These are phyloP conservation scores for Apamea monoglypha DNA, from an alignment of 2,888 invertebrate species.

Conservation along the genomic window DNA sequence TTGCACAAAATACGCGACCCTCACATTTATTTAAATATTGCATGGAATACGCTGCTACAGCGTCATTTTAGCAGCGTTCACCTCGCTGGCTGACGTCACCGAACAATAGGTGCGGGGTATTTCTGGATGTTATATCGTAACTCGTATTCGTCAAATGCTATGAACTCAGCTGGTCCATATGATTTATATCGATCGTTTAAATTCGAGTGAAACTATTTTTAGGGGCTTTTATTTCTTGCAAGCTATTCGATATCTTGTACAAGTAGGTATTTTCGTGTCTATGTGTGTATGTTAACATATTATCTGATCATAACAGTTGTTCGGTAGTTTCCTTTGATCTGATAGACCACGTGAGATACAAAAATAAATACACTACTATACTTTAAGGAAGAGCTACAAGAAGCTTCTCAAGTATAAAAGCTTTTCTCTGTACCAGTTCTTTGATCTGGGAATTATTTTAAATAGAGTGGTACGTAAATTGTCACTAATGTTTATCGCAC, in stretches of 20 bases:
- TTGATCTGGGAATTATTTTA: slow-evolving; percentile 39
- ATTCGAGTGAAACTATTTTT: slow-evolving; percentile 40
- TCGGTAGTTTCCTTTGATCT: slow-evolving; percentile 39
- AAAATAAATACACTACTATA: slow-evolving; percentile 43
- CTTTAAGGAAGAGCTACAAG: no score
- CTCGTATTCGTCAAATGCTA: slow-evolving; percentile 70
- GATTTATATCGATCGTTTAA: slow-evolving; percentile 62
- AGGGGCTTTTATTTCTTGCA: slow-evolving; percentile 20
- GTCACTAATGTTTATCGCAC: not conserved
- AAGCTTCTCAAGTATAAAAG: slow-evolving; percentile 40
- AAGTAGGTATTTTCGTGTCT: slow-evolving; percentile 8
- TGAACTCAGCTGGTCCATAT: slow-evolving; percentile 61
- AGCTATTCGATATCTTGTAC: slow-evolving; percentile 21
- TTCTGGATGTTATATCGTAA: slow-evolving; percentile 70
- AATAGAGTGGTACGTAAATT: slow-evolving; percentile 20
- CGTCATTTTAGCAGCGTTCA: slow-evolving; percentile 67
- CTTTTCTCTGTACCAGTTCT: slow-evolving; percentile 31
- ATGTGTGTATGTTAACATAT: not conserved
- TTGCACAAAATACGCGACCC: slow-evolving; percentile 2
- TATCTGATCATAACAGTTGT: not conserved
- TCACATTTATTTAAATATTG: slow-evolving; percentile 28
- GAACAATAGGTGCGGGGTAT: slow-evolving; percentile 79
- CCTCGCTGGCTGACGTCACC: slow-evolving; percentile 74
- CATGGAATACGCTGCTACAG: slow-evolving; percentile 15
- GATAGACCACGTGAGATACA: slow-evolving; percentile 18